Percentiles rank a stretch among this genome's conserved stretches.
Conservation (phyloP, 37 sponge, comb jelly and placozoan species). For the Beroe forskalii region DNA sequence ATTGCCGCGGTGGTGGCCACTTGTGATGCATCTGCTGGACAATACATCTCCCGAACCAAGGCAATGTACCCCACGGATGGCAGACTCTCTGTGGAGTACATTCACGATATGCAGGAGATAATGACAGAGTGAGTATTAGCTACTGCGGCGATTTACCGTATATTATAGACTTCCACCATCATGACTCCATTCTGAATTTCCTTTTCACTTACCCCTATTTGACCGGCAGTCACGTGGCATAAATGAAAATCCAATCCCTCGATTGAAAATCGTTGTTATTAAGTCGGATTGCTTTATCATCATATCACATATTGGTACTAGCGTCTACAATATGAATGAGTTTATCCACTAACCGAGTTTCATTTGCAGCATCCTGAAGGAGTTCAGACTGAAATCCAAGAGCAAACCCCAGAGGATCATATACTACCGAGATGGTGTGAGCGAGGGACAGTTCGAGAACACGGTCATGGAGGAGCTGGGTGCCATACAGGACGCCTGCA, state of each 20-base stretch:
- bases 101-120: not conserved
- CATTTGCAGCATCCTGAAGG: not conserved
- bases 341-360: too few relatives aligned
- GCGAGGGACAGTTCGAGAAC: conserved; percentile 58
- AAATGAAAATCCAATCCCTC: too few relatives aligned
- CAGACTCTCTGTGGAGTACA: not conserved
- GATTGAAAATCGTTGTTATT: too few relatives aligned
- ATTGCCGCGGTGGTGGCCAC: conserved; percentile 46
- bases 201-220: too few relatives aligned
- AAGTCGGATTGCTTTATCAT: too few relatives aligned
- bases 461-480: conserved; percentile 14
- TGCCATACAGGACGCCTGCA: conserved; percentile 15
- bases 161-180: too few relatives aligned
- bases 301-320: too few relatives aligned
- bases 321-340: too few relatives aligned
- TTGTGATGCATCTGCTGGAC: not conserved
- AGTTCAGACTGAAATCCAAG: not conserved
- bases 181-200: too few relatives aligned
- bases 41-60: not conserved
- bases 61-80: conserved; percentile 2
- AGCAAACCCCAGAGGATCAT: conserved; percentile 1
- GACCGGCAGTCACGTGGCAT: too few relatives aligned
- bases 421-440: conserved; percentile 52
- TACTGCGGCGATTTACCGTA: too few relatives aligned
- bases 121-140: too few relatives aligned